Evolutionary conservation across 2,888 invertebrate genomes (phyloP).

Genomic region (Drosophila lacicola): DNA sequence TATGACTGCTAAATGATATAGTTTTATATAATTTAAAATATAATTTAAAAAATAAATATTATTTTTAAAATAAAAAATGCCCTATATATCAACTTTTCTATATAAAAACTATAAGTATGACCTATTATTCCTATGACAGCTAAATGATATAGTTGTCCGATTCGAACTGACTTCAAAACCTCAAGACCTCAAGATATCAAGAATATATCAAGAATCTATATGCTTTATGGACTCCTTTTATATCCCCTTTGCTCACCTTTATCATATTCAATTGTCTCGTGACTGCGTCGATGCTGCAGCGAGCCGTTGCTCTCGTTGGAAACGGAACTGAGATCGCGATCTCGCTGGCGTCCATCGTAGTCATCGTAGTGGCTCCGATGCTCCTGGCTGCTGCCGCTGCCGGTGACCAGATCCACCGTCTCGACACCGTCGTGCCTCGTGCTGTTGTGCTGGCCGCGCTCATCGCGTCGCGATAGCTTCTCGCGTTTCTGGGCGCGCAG

Average conservation of each 20-base stretch:
- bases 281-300: constrained; percentile 86
- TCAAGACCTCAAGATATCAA: too few relatives aligned
- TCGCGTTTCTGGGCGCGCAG: constrained; percentile 77
- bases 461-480: constrained; percentile 76
- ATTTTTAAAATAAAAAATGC: too few relatives aligned
- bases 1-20: too few relatives aligned
- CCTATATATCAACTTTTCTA: too few relatives aligned
- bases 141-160: too few relatives aligned
- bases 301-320: constrained; percentile 86
- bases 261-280: constrained; percentile 87
- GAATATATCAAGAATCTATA: too few relatives aligned
- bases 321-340: constrained; percentile 87
- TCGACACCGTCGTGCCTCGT: constrained; percentile 63
- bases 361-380: constrained; percentile 78
- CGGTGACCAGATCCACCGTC: constrained; percentile 57
- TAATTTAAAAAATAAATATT: too few relatives aligned
- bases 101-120: too few relatives aligned
- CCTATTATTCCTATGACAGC: too few relatives aligned
- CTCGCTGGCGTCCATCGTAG: constrained; percentile 86
- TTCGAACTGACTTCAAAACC: too few relatives aligned
- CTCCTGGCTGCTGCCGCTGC: constrained; percentile 40
- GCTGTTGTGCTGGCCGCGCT: constrained; percentile 70
- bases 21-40: too few relatives aligned
- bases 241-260: constrained; percentile 85
- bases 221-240: too few relatives aligned